Evolutionary conservation across 2,888 invertebrate species (phyloP).

Genomic region (Ptychoptera albimana): DNA sequence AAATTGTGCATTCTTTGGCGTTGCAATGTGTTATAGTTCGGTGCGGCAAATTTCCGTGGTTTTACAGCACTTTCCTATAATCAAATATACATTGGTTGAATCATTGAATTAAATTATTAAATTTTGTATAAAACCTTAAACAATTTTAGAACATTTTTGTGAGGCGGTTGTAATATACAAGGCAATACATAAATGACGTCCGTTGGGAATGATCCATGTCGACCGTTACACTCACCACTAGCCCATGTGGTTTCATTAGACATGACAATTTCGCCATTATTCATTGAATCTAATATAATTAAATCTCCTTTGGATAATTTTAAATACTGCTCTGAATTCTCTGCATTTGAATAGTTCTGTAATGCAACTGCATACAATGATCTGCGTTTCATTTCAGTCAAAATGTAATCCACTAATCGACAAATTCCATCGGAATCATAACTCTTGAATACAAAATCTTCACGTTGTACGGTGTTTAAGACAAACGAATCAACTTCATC

Average conservation of each 20-base stretch:
- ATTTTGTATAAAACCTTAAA: conserved; percentile 32
- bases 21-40: conserved; percentile 39
- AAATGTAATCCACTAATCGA: conserved; percentile 64
- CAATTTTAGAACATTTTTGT: conserved; percentile 44
- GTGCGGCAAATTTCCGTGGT: conserved; percentile 29
- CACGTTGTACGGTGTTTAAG: conserved; percentile 67
- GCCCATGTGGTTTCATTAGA: conserved; percentile 46
- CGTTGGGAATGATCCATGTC: conserved; percentile 69
- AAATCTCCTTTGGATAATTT: conserved; percentile 61
- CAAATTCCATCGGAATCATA: conserved; percentile 75
- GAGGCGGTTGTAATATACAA: conserved; percentile 52
- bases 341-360: conserved; percentile 17
- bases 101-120: not conserved
- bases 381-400: conserved; percentile 72
- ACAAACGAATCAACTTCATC: conserved; percentile 49
- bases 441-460: conserved; percentile 82
- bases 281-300: conserved; percentile 58
- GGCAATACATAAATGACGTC: conserved; percentile 79
- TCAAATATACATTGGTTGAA: not conserved
- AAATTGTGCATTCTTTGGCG: conserved; percentile 65
- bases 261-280: conserved; percentile 58
- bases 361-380: conserved; percentile 72
- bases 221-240: conserved; percentile 50
- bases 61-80: conserved; percentile 32
- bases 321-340: conserved; percentile 30